Evolutionary conservation across 2,888 invertebrate species (phyloP), one percentile per base, ranked within the genome.

Genomic region (Belgica antarctica): DNA sequence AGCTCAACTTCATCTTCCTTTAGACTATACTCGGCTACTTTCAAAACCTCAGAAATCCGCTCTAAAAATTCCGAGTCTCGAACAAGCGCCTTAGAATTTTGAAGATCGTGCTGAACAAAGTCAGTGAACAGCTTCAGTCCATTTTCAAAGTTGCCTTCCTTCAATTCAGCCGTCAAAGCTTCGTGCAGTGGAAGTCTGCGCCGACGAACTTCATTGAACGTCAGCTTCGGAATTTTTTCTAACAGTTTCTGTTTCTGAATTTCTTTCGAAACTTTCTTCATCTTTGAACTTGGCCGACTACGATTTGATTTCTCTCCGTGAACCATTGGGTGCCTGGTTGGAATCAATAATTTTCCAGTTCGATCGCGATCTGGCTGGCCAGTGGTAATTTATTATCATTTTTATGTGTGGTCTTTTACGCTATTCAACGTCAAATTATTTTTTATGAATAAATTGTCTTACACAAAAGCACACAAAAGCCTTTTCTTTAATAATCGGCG

Each of bases 321-420:
- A 59, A 59, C 22, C 12, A 27, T 59, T 59, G 12, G n/a, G n/a
- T n/a, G n/a, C n/a, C n/a, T n/a, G 12, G 12, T 59, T 59, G 5
- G 59, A 27, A 10, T 27, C 27, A 59, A 59, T 27, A 59, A 27
- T 27, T 59, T 59, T 15, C 22, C 27, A 59, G 59, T 59, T 59
- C 59, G 59, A 59, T 59, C 25, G n/a, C 25, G 27, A 46, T 4
- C 5, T 12, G n/a, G 59, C 59, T 59, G 27, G 59, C 27, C 52
- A 24, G 59, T 10, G 12, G 27, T 59, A 59, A 59, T 59, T 59
- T 59, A 59, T 59, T 19, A 59, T 25, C 59, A 59, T 59, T 59
- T 59, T 59, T 59, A 59, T 59, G 59, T 59, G 59, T 59, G 59
- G 59, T 59, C 59, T 59, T 52, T 27, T 59, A 59, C 59, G 59